phyloP scores from a whole-genome alignment of 2,113 vertebrate genomes.

The Gallinago paraguaiae region DNA sequence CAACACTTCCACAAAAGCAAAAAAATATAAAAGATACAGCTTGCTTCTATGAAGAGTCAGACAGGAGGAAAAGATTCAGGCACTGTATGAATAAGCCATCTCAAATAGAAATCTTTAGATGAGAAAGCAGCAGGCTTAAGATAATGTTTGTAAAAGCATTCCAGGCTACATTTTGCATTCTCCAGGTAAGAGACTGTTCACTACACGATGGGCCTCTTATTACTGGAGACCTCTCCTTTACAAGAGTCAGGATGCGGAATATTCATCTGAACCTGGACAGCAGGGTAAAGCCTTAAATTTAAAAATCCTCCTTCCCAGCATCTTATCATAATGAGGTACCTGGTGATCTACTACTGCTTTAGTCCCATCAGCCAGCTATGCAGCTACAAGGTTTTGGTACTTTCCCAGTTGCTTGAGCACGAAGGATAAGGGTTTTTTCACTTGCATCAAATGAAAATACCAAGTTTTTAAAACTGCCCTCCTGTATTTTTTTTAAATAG shows the following conservation, averaged over 20 bases:
- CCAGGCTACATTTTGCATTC: neutral
- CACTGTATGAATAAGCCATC: neutral
- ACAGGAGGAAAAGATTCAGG: neutral
- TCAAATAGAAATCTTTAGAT: neutral
- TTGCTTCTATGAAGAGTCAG: neutral
- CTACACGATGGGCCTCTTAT: no score
- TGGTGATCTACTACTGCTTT: neutral
- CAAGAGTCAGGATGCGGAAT: neutral
- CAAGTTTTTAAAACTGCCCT: neutral
- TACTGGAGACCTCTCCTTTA: neutral
- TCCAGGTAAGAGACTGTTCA: neutral
- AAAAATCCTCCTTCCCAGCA: neutral
- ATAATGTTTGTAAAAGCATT: neutral
- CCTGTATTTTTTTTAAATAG: neutral
- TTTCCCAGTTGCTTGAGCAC: neutral
- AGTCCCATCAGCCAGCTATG: neutral
- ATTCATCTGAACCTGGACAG: neutral
- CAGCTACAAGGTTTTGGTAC: neutral
- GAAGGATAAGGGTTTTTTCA: neutral
- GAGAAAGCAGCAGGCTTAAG: neutral
- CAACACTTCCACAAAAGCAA: neutral
- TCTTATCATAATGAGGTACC: neutral
- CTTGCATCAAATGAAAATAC: neutral
- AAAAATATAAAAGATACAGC: neutral
- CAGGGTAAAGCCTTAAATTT: neutral